A percentile compares a stretch with the other conserved stretches of the same genome.
Evolutionary conservation across 2,888 invertebrate species (phyloP).

Genomic region (Latrodectus hesperus): DNA sequence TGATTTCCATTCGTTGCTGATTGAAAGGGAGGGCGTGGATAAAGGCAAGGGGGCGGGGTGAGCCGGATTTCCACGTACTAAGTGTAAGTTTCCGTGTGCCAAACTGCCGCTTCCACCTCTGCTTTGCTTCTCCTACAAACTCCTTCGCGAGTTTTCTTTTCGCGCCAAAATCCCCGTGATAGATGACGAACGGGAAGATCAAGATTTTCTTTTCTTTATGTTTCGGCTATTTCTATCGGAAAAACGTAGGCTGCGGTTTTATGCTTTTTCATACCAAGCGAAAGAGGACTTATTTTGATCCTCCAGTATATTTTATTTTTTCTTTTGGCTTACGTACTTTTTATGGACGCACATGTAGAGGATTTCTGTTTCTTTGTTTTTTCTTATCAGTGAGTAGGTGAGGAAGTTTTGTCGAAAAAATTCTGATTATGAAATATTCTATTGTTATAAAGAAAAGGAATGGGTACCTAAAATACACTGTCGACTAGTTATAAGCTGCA

Average conservation of each 20-base stretch:
- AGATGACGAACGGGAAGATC: slow-evolving; percentile 63
- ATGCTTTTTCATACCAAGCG: slow-evolving; percentile 47
- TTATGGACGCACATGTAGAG: not conserved
- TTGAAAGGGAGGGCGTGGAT: slow-evolving; percentile 68
- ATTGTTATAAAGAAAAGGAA: no score
- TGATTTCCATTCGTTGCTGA: slow-evolving; percentile 69
- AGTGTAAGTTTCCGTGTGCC: slow-evolving; percentile 70
- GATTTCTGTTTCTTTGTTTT: not conserved
- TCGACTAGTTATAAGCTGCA: no score
- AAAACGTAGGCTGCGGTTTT: slow-evolving; percentile 59
- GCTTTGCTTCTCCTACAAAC: slow-evolving; percentile 64
- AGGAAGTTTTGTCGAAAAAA: not conserved
- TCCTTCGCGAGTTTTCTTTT: slow-evolving; percentile 46
- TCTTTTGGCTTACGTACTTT: slow-evolving; percentile 10
- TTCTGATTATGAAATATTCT: not conserved
- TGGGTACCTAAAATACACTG: no score
- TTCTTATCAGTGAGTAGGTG: not conserved
- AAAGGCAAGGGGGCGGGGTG: slow-evolving; percentile 42
- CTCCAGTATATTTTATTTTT: not conserved
- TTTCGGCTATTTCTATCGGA: slow-evolving; percentile 29
- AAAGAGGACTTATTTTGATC: slow-evolving; percentile 49
- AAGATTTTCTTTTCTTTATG: slow-evolving; percentile 37
- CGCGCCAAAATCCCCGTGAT: slow-evolving; percentile 49
- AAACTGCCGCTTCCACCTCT: slow-evolving; percentile 69
- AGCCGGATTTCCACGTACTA: slow-evolving; percentile 70